A percentile compares a stretch with the other conserved stretches of the same genome.
Evolutionary conservation across 2,797 vertebrate species (phyloP).

Genomic region (Amazonetta brasiliensis): DNA sequence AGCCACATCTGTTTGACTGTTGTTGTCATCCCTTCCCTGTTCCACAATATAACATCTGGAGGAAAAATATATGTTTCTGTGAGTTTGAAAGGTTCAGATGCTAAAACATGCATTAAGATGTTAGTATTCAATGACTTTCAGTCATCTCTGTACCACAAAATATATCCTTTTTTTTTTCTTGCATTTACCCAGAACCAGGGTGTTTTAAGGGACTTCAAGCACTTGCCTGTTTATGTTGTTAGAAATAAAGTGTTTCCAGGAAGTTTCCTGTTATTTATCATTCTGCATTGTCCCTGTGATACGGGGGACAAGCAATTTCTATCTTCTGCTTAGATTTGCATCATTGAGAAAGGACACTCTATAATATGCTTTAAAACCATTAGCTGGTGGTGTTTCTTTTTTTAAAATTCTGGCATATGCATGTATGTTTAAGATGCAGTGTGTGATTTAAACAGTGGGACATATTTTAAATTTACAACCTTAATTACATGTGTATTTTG

Average conservation of each 20-base stretch:
- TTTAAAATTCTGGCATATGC: neutral
- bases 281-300: neutral
- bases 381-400: neutral
- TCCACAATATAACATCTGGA: neutral
- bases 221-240: neutral
- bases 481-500: neutral
- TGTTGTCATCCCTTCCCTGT: neutral
- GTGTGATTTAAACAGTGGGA: neutral
- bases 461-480: neutral
- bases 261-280: neutral
- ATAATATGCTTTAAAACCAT: neutral
- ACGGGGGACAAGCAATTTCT: neutral
- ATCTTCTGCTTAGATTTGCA: neutral
- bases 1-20: constrained; percentile 2
- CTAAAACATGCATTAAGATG: neutral
- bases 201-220: neutral
- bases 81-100: neutral
- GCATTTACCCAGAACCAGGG: neutral
- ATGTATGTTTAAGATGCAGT: neutral
- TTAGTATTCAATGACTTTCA: neutral
- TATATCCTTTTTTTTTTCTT: neutral
- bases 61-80: neutral
- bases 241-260: neutral
- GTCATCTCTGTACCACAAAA: neutral
- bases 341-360: neutral